Conservation (phyloP, 2,797 vertebrate species). For the Tenualosa thibaudeaui region DNA sequence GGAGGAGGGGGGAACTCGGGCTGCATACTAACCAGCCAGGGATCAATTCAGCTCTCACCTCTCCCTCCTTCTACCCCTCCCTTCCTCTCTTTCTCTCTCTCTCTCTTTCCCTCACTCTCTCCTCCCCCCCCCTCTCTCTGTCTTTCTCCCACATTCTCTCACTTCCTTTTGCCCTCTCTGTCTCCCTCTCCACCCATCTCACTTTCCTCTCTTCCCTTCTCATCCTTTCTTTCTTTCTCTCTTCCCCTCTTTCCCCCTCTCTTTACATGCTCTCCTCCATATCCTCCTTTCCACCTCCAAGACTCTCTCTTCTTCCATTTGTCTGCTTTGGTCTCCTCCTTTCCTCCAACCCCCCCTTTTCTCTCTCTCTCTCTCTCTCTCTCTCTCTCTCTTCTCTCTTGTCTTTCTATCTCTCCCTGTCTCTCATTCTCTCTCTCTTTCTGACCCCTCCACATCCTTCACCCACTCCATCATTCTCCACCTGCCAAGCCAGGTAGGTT, state of each 20-base stretch:
- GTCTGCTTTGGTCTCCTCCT: not conserved
- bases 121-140: not conserved
- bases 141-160: conserved; percentile 45
- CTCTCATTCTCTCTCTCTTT: not conserved
- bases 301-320: not conserved
- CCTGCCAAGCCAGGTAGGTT: not conserved
- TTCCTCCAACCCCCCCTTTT: too few relatives aligned
- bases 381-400: not conserved
- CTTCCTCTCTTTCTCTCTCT: conserved; percentile 67
- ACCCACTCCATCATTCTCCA: not conserved
- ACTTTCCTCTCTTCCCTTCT: not conserved
- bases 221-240: not conserved
- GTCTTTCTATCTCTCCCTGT: not conserved
- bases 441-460: not conserved
- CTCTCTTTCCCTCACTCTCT: conserved; percentile 46
- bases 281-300: not conserved
- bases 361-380: not conserved
- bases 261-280: not conserved
- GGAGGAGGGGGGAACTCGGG: conserved; percentile 54
- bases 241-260: not conserved
- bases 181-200: not conserved
- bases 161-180: not conserved
- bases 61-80: conserved; percentile 58
- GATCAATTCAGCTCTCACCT: conserved; percentile 74
- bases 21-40: conserved; percentile 81